Percentiles rank a stretch among this genome's conserved stretches.
Conservation (phyloP, 2,888 invertebrate genomes). For the Campopleginae sp. region DNA sequence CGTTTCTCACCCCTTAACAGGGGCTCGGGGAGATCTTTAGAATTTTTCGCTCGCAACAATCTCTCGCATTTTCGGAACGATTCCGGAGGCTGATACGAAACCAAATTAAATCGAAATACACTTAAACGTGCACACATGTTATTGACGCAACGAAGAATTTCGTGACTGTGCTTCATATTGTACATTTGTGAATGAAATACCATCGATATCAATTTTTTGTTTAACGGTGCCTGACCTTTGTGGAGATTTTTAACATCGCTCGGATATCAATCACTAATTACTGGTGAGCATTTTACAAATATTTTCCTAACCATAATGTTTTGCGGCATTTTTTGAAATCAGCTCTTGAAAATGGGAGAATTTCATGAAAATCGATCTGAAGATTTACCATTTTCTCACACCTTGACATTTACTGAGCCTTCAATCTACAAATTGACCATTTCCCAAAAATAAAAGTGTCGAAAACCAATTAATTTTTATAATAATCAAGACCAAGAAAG, state of each 20-base stretch:
- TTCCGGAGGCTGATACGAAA: constrained; percentile 41
- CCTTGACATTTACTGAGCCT: background rate
- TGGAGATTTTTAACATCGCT: constrained; percentile 58
- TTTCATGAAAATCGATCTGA: background rate
- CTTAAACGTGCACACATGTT: constrained; percentile 50
- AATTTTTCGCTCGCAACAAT: constrained; percentile 22
- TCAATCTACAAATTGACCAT: background rate
- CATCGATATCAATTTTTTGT: constrained; percentile 25
- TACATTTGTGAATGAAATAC: constrained; percentile 58
- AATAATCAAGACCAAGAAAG: too few relatives aligned
- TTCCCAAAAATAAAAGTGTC: too few relatives aligned
- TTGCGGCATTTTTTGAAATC: background rate
- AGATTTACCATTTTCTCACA: background rate
- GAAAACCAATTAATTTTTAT: too few relatives aligned
- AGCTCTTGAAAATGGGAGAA: background rate
- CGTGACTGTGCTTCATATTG: constrained; percentile 53
- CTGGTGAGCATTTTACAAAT: constrained; percentile 51
- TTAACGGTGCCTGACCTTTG: constrained; percentile 59
- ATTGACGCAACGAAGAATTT: constrained; percentile 14
- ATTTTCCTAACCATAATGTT: background rate
- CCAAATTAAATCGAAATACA: constrained; percentile 20
- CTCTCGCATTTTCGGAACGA: constrained; percentile 35
- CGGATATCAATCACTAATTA: constrained; percentile 64
- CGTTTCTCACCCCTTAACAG: background rate
- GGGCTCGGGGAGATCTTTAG: constrained; percentile 6